A percentile compares a stretch with the other conserved stretches of the same genome.
These are phyloP conservation scores for Pseudeuparius sepicola DNA, from an alignment of 2,888 invertebrate species.

Conservation along the genomic window DNA sequence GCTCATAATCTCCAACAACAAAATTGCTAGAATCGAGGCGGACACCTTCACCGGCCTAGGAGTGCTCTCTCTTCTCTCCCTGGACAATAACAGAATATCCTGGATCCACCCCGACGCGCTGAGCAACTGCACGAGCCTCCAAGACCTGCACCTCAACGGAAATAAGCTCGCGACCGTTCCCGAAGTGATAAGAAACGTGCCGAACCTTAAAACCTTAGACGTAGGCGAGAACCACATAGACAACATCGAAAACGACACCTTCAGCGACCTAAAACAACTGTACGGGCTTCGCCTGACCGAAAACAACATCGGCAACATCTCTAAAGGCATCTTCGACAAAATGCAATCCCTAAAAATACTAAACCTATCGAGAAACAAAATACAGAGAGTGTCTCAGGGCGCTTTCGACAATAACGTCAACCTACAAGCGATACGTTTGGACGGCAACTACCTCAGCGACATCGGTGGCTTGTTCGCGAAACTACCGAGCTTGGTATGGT, in stretches of 20 bases:
- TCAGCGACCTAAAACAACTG: slow-evolving; percentile 68
- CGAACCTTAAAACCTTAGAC: slow-evolving; percentile 68
- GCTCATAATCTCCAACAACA: slow-evolving; percentile 71
- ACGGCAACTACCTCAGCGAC: slow-evolving; percentile 71
- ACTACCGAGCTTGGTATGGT: slow-evolving; percentile 71
- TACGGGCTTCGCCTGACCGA: slow-evolving; percentile 74
- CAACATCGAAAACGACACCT: slow-evolving; percentile 67
- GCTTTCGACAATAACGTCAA: slow-evolving; percentile 69
- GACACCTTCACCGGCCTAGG: slow-evolving; percentile 67
- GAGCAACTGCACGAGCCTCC: slow-evolving; percentile 67
- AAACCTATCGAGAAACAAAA: slow-evolving; percentile 74
- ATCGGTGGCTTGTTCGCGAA: slow-evolving; percentile 71
- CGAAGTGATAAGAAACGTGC: slow-evolving; percentile 61
- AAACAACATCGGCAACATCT: slow-evolving; percentile 72
- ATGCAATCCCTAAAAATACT: slow-evolving; percentile 71
- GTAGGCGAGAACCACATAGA: slow-evolving; percentile 78
- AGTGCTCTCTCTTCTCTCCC: slow-evolving; percentile 63
- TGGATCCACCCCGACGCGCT: slow-evolving; percentile 65
- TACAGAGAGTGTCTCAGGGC: slow-evolving; percentile 66
- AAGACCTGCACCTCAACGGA: slow-evolving; percentile 74
- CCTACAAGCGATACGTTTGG: slow-evolving; percentile 69
- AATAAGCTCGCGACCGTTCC: slow-evolving; percentile 71
- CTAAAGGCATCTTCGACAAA: slow-evolving; percentile 69
- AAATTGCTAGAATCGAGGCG: slow-evolving; percentile 62
- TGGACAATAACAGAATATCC: slow-evolving; percentile 71